Percentiles rank a stretch among this genome's conserved stretches.
phyloP scores from a whole-genome alignment of 1,140 invertebrate species.

The Phenacoccus solenopsis region DNA sequence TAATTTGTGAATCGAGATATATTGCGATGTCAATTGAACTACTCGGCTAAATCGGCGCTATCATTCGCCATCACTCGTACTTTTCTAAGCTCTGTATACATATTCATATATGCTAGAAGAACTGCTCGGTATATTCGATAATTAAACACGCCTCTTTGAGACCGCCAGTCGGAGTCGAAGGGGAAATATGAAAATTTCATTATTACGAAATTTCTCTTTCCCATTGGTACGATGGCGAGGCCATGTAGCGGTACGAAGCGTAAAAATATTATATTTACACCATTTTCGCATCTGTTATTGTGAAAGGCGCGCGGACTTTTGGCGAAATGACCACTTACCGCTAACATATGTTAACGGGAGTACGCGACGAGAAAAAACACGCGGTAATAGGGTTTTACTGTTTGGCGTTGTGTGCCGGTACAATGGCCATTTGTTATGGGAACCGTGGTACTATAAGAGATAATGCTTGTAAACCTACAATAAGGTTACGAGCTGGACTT shows the following conservation, averaged over 20 bases:
- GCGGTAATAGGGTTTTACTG: background rate
- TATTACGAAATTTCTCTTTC: background rate
- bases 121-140: too few relatives aligned
- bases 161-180: too few relatives aligned
- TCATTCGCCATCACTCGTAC: too few relatives aligned
- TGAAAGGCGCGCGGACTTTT: background rate
- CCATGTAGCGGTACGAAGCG: background rate
- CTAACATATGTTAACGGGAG: background rate
- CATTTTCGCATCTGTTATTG: background rate
- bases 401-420: background rate
- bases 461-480: background rate
- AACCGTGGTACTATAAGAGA: slow-evolving; percentile 1
- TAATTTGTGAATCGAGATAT: background rate
- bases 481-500: background rate
- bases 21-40: background rate
- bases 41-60: too few relatives aligned
- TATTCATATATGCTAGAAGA: too few relatives aligned
- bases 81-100: too few relatives aligned
- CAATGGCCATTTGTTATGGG: slow-evolving; percentile 1
- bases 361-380: background rate
- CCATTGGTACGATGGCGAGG: background rate
- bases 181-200: background rate
- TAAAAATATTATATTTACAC: background rate
- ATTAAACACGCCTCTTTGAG: too few relatives aligned
- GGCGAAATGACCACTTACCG: background rate